Base-by-base conservation (phyloP, 2,888 invertebrate species). In the Brachylomia viminalis region DNA sequence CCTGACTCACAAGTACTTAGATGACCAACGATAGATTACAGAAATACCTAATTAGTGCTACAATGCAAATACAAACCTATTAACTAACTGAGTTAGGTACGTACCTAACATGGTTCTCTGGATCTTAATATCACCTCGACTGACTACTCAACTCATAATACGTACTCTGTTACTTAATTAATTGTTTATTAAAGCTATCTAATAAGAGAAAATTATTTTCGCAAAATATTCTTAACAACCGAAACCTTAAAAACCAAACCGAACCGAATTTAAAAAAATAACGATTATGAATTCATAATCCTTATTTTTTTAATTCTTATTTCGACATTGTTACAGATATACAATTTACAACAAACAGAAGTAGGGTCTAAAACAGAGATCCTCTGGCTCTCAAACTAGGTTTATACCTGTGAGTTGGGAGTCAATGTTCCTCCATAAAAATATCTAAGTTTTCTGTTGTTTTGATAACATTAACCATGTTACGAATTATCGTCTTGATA, bases 21-120 rank as follows among this genome's bases (percentile, higher is more conserved):
- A 61, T n/a, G 30, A 42, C 30, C 20, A 11, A 33, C 30, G 52
- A 33, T 47, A 52, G 38, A 65, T 65, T 54, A 79, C 30, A 59
- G 13, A 4, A 33, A 27, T 45, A n/a, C 15, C 23, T 42, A 65
- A 59, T 54, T 72, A 61, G n/a, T 59, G 30, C 59, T 62, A 54
- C 54, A 20, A 8, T 49, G 30, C 65, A 30, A 0, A 1, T 17
- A 30, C n/a, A n/a, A n/a, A n/a, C 3, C 27, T 17, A 64, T 47
- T 47, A 54, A 42, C 17, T 6, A 42, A 42, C 10, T 42, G 10
- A 42, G 42, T 42, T 42, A 42, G 8, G 0, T 42, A 42, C 10
- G 6, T 42, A 42, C 42, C 42, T 42, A 42, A 47, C 56, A 56
- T 15, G 56, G 8, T n/a, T 6, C 30, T 64, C 20, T 65, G 20